Conservation (phyloP, 1,140 invertebrate genomes). For the Pseudomyrmex gracilis region DNA sequence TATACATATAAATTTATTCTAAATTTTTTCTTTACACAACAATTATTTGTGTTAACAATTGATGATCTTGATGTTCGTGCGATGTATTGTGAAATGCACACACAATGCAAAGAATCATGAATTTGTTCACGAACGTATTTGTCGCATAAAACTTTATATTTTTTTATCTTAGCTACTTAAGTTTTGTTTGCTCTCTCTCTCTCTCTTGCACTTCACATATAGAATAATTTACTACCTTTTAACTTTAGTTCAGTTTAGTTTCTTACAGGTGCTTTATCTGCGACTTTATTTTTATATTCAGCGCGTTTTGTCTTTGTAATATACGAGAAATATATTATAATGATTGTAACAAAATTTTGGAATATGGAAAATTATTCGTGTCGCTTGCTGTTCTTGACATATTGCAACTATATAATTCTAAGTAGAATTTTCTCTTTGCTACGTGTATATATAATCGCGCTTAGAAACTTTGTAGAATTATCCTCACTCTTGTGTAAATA, state of each 20-base stretch:
- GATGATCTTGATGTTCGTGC: conserved; percentile 33
- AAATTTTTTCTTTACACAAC: background rate
- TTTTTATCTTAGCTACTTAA: conserved; percentile 44
- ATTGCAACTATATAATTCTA: background rate
- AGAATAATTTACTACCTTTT: conserved; percentile 15
- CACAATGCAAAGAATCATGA: background rate
- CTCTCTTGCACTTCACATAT: conserved; percentile 36
- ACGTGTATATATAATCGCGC: conserved; percentile 11
- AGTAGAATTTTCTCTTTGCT: background rate
- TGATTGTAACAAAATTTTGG: too few species aligned
- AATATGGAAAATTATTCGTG: too few species aligned
- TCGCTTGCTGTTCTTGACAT: too few species aligned
- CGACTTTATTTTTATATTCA: background rate
- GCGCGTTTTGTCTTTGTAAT: too few species aligned
- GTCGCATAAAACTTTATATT: conserved; percentile 16
- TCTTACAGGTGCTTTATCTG: background rate
- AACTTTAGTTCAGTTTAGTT: conserved; percentile 13
- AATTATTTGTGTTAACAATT: background rate
- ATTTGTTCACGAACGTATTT: conserved; percentile 43
- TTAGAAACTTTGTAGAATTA: conserved; percentile 15
- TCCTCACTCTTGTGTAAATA: conserved; percentile 3
- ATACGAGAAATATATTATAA: too few species aligned
- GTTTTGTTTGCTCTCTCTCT: conserved; percentile 49
- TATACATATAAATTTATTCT: background rate
- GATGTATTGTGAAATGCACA: conserved; percentile 25